These are phyloP conservation scores for Tenualosa thibaudeaui DNA, from an alignment of 2,797 vertebrate species.

Conservation along the genomic window DNA sequence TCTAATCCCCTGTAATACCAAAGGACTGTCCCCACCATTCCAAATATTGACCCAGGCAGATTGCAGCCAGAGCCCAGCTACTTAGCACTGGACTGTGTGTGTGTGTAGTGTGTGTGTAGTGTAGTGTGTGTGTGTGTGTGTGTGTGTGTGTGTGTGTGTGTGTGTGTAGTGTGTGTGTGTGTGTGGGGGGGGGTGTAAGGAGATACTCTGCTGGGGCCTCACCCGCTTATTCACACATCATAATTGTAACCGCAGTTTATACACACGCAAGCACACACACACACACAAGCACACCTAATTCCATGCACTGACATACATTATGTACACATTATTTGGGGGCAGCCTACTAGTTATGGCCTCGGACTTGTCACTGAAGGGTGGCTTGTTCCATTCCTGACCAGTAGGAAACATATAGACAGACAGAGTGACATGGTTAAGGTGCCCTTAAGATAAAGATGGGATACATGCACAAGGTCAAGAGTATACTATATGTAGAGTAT, in stretches of 20 bases:
- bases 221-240: constrained; percentile 61
- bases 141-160: constrained; percentile 14
- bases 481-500: too few relatives aligned
- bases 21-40: constrained; percentile 71
- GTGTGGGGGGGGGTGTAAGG: constrained; percentile 58
- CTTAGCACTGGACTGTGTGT: neutral
- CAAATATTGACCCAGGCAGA: constrained; percentile 80
- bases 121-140: constrained; percentile 18
- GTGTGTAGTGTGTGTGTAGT: constrained; percentile 1
- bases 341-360: too few relatives aligned
- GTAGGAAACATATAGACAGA: too few relatives aligned
- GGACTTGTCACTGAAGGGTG: too few relatives aligned
- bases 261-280: constrained; percentile 11
- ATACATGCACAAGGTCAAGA: too few relatives aligned
- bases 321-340: too few relatives aligned
- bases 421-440: too few relatives aligned
- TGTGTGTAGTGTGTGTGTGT: constrained; percentile 12
- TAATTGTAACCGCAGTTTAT: constrained; percentile 31
- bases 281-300: neutral
- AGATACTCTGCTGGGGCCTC: constrained; percentile 63
- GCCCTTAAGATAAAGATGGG: too few relatives aligned
- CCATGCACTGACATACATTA: neutral
- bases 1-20: constrained; percentile 75
- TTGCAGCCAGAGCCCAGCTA: constrained; percentile 47
- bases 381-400: too few relatives aligned